Conservation (phyloP, 2,888 invertebrate genomes). For the Flabesymbios commensalis region DNA sequence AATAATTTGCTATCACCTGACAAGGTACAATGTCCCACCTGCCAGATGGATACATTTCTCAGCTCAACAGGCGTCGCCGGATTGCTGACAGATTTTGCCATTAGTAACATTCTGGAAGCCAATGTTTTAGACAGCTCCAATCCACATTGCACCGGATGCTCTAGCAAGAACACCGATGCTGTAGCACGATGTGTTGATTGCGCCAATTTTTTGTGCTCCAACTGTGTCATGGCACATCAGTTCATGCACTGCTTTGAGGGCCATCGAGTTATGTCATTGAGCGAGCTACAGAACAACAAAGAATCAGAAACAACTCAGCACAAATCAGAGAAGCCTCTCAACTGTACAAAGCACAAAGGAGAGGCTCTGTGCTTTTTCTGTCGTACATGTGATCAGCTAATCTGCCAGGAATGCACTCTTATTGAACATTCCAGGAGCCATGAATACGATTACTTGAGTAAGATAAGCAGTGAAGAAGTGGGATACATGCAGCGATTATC, state of each 20-base stretch:
- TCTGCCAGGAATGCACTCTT: conserved; percentile 93
- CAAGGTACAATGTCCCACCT: conserved; percentile 77
- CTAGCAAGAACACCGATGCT: conserved; percentile 90
- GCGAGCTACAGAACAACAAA: conserved; percentile 65
- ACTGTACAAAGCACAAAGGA: conserved; percentile 86
- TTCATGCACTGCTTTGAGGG: conserved; percentile 98
- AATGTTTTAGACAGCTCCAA: conserved; percentile 58
- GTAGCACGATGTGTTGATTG: conserved; percentile 96
- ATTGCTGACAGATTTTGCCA: conserved; percentile 71
- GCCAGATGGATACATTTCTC: conserved; percentile 60
- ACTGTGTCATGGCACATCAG: conserved; percentile 98
- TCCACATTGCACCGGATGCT: conserved; percentile 86
- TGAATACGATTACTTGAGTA: conserved; percentile 51
- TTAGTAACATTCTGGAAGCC: conserved; percentile 64
- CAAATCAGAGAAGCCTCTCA: conserved; percentile 64
- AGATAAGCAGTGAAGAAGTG: conserved; percentile 69
- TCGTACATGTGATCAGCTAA: conserved; percentile 86
- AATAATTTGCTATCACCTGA: conserved; percentile 68
- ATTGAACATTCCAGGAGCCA: conserved; percentile 67
- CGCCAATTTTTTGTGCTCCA: conserved; percentile 91
- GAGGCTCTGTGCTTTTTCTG: conserved; percentile 93
- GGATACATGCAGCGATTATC: conserved; percentile 75
- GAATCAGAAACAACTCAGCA: conserved; percentile 64
- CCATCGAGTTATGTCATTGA: conserved; percentile 77
- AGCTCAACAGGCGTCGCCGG: conserved; percentile 67